Conservation (phyloP, 2,888 invertebrate genomes). For the Pollenia griseotomentosa region DNA sequence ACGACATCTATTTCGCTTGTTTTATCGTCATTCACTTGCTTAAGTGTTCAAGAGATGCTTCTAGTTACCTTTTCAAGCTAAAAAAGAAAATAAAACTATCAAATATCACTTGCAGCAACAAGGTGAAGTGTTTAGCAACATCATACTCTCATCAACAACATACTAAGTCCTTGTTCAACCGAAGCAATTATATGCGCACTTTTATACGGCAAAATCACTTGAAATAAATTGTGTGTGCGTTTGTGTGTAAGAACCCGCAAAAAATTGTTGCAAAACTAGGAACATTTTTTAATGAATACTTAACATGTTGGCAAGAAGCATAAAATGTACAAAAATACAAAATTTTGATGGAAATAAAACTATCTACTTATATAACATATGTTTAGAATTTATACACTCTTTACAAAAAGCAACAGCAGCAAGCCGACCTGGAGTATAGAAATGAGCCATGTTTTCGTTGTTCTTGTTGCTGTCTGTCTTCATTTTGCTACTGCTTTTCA, state of each 20-base stretch:
- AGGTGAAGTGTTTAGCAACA: constrained; percentile 48
- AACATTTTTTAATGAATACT: constrained; percentile 71
- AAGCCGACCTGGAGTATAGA: not conserved
- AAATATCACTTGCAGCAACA: constrained; percentile 62
- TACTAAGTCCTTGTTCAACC: constrained; percentile 24
- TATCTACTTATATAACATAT: constrained; percentile 54
- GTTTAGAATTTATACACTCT: constrained; percentile 53
- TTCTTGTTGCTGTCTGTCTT: not conserved
- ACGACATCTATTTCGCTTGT: constrained; percentile 21
- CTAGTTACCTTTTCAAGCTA: constrained; percentile 28
- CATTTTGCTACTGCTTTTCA: constrained; percentile 59
- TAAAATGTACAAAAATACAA: constrained; percentile 6
- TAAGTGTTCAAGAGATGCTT: constrained; percentile 24
- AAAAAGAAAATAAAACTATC: constrained; percentile 53
- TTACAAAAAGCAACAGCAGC: constrained; percentile 12
- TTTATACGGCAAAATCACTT: constrained; percentile 41
- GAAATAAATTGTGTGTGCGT: constrained; percentile 41
- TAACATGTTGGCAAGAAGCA: constrained; percentile 47
- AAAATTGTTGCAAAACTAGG: constrained; percentile 56
- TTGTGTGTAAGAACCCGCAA: constrained; percentile 28
- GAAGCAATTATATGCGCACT: not conserved
- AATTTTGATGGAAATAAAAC: constrained; percentile 31
- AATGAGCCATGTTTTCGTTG: not conserved
- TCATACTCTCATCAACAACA: constrained; percentile 12
- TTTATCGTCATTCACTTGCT: not conserved